Conservation (phyloP, 2,113 vertebrate species). For the Pteropus alecto region DNA sequence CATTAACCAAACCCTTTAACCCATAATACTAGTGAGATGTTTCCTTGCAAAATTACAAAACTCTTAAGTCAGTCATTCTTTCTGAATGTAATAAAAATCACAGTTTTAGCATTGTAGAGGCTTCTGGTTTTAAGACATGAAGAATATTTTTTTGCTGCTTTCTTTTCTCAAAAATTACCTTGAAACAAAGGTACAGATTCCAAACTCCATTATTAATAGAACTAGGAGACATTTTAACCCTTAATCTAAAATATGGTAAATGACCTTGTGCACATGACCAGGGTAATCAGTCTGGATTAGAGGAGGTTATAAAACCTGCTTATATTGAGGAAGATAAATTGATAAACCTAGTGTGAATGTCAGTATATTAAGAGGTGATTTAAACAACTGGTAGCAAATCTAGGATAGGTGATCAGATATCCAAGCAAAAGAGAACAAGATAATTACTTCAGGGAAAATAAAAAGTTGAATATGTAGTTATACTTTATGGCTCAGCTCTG, state of each 20-base stretch:
- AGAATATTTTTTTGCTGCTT: not conserved
- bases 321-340: slow-evolving; percentile 8
- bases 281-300: not conserved
- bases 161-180: not conserved
- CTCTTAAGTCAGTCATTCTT: not conserved
- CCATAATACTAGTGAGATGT: not conserved
- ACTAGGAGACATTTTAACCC: not conserved
- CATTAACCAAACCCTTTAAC: not conserved
- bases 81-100: not conserved
- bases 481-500: not conserved
- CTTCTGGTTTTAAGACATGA: not conserved
- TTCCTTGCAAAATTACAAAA: not conserved
- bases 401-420: not conserved
- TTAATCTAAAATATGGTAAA: not conserved
- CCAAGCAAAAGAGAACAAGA: not conserved
- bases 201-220: not conserved
- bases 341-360: not conserved
- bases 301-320: not conserved
- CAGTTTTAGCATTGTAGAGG: not conserved
- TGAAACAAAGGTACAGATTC: not conserved
- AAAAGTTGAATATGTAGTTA: not conserved
- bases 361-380: not conserved
- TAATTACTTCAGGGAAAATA: not conserved
- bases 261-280: not conserved
- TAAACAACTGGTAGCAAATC: not conserved